phyloP scores from a whole-genome alignment of 2,888 invertebrate genomes.

The Rhopalosiphum nymphaeae region DNA sequence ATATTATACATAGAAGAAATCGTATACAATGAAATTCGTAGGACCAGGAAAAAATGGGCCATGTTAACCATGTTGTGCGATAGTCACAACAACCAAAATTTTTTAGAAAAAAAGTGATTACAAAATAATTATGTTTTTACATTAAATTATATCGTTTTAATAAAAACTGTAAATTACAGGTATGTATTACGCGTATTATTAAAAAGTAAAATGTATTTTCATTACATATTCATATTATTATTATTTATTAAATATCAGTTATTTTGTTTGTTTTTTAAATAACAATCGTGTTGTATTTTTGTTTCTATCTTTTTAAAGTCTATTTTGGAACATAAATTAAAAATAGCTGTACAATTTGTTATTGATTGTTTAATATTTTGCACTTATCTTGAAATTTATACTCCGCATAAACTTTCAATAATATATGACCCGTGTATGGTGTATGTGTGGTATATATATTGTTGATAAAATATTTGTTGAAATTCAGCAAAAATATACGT shows the following conservation, averaged over 20 bases:
- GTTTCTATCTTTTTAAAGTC: background rate
- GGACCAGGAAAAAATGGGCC: background rate
- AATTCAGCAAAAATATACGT: background rate
- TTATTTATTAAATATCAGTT: too few species aligned
- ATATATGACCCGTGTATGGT: background rate
- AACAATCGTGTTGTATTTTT: background rate
- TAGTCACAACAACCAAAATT: background rate
- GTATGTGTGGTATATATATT: background rate
- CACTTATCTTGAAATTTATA: background rate
- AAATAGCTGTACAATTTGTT: background rate
- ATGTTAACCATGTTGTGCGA: background rate
- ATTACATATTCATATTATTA: too few species aligned
- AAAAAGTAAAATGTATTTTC: background rate
- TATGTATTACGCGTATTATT: background rate
- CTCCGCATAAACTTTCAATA: background rate
- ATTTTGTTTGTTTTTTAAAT: background rate
- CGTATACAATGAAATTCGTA: background rate
- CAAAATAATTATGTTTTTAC: background rate
- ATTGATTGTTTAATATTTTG: background rate
- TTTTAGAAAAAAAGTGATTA: background rate
- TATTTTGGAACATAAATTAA: background rate
- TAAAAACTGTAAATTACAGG: background rate
- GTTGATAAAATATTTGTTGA: background rate
- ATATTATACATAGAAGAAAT: background rate
- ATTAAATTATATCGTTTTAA: background rate